Conservation (phyloP, 2,888 invertebrate genomes). For the Drosophila nigricruria region DNA sequence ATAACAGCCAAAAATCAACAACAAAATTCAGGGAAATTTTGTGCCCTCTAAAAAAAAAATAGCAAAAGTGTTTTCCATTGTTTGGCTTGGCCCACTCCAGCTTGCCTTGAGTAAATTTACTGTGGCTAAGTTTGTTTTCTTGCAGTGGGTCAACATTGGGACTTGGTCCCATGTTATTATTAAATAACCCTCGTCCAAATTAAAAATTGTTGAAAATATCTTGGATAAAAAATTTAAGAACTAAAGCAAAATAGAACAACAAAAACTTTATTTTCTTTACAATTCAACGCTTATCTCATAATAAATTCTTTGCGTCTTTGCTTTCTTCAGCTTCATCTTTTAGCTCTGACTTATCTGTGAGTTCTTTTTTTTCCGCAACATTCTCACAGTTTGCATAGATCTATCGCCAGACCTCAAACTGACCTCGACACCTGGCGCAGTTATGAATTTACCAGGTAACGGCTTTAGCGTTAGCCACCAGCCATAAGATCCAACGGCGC, state of each 20-base stretch:
- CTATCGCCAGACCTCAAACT: background rate
- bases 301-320: background rate
- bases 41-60: slow-evolving; percentile 11
- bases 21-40: slow-evolving; percentile 30
- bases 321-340: background rate
- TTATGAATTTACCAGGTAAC: background rate
- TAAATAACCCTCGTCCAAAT: slow-evolving; percentile 24
- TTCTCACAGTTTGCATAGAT: slow-evolving; percentile 1
- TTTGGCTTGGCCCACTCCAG: background rate
- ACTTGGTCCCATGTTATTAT: slow-evolving; percentile 16
- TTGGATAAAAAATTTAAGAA: background rate
- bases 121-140: slow-evolving; percentile 7
- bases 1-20: slow-evolving; percentile 42
- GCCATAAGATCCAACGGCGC: slow-evolving; percentile 2
- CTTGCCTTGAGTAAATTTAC: slow-evolving; percentile 11
- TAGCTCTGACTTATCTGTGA: background rate
- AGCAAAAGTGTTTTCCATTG: slow-evolving; percentile 30
- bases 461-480: background rate
- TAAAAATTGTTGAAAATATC: background rate
- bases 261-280: background rate
- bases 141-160: slow-evolving; percentile 7
- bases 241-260: background rate
- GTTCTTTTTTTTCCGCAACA: background rate
- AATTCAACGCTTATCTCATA: too few relatives aligned
- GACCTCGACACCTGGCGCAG: slow-evolving; percentile 12